These are phyloP conservation scores for Synchiropus splendidus DNA, from an alignment of 2,113 vertebrate species.

Conservation along the genomic window DNA sequence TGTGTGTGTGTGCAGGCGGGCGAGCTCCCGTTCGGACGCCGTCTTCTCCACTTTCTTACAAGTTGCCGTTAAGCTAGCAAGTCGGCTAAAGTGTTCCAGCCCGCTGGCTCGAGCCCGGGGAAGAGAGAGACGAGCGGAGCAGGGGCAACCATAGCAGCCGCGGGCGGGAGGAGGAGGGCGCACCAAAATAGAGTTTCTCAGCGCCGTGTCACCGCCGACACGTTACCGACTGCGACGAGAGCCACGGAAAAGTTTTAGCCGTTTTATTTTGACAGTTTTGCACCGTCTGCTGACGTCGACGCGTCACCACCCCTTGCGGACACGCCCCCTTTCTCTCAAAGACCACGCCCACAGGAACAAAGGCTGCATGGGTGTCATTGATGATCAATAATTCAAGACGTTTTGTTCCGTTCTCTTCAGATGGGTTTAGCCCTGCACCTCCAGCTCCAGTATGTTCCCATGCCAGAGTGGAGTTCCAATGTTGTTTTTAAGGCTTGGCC, in stretches of 20 bases:
- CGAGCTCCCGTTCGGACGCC: slow-evolving; percentile 32
- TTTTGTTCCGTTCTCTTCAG: no score
- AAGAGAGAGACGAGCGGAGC: neutral
- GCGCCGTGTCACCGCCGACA: neutral
- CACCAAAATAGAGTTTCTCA: no score
- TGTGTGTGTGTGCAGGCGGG: slow-evolving; percentile 31
- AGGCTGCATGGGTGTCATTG: no score
- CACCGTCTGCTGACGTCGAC: slow-evolving; percentile 45
- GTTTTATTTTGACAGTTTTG: slow-evolving; percentile 60
- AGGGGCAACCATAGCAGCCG: slow-evolving; percentile 4
- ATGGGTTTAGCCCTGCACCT: no score
- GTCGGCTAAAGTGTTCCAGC: slow-evolving; percentile 40
- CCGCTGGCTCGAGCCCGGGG: slow-evolving; percentile 23
- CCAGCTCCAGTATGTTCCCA: no score
- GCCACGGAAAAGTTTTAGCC: slow-evolving; percentile 20
- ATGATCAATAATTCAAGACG: no score
- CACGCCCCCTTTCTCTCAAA: slow-evolving; percentile 34
- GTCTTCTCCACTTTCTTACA: slow-evolving; percentile 56
- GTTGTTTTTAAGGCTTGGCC: no score
- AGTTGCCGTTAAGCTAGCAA: slow-evolving; percentile 54
- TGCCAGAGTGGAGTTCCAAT: no score
- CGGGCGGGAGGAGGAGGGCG: neutral
- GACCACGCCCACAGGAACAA: slow-evolving; percentile 54
- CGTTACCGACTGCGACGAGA: neutral
- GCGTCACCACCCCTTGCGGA: slow-evolving; percentile 19